A percentile compares a stretch with the other conserved stretches of the same genome.
Conservation (phyloP, 1,140 invertebrate species). For the Anoplolepis gracilipes region DNA sequence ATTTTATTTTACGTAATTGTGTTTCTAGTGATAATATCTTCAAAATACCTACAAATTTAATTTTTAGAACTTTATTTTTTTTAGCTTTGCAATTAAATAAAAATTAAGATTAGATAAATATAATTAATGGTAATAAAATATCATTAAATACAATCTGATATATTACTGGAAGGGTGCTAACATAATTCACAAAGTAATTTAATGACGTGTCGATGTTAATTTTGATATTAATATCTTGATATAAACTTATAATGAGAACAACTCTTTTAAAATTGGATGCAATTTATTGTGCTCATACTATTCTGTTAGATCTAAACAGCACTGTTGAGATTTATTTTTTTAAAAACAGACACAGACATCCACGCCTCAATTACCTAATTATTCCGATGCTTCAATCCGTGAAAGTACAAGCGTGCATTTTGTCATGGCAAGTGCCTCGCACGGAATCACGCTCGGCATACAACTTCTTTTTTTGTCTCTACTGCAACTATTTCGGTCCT, state of each 20-base stretch:
- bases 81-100: too few species aligned
- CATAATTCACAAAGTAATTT: background rate
- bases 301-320: background rate
- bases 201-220: background rate
- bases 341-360: background rate
- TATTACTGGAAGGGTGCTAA: background rate
- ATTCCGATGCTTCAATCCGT: conserved; percentile 62
- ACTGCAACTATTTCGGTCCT: conserved; percentile 61
- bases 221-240: conserved; percentile 14
- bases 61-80: too few species aligned
- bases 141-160: background rate
- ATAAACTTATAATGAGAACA: background rate
- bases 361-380: conserved; percentile 56
- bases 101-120: conserved; percentile 24
- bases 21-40: background rate
- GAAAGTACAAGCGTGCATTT: conserved; percentile 42
- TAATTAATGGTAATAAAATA: background rate
- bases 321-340: background rate
- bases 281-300: background rate
- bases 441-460: conserved; percentile 69
- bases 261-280: background rate
- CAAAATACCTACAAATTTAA: background rate
- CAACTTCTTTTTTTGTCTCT: conserved; percentile 66
- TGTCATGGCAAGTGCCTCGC: conserved; percentile 27
- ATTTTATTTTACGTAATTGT: background rate